Base-by-base conservation (phyloP, 1,140 invertebrate species). In the Paralvinella palmiformis region DNA sequence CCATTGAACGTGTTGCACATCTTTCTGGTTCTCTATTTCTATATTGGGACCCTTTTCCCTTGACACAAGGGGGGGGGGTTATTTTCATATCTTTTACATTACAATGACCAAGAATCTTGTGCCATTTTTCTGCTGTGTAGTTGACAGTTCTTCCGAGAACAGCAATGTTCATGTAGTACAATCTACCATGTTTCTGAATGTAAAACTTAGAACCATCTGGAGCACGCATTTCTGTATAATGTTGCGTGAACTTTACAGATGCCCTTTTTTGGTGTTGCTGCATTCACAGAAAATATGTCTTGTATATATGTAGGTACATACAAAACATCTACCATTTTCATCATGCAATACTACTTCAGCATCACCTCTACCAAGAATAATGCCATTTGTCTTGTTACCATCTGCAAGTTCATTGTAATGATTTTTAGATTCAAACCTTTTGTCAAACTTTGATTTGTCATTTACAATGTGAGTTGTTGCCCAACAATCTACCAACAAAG, bases 381-480 rank as follows among this genome's bases (percentile, higher is more conserved):
- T 24, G 33, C 36, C 32, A 60, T 20, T 45, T n/a, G 24, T 22
- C 29, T 44, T 53, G 10, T 3, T 48, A 3, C 64, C 53, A 63
- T 63, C 37, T 37, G 64, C 64, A 4, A 66, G 24, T 63, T 66
- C 64, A 63, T 63, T 62, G 27, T n/a, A 27, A 37, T 63, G 60
- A 41, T 66, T 66, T n/a, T 56, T 48, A n/a, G 64, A 33, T 7
- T 50, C 53, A 48, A 66, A 66, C 2, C n/a, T 48, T 29, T 62
- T 33, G 29, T 63, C 55, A 63, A 68, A 68, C 2, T 31, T 52
- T 56, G 56, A 48, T 53, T 60, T 37, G 48, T 65, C 57, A 35
- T 27, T 64, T 20, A 68, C 27, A 17, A 68, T 65, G 32, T 68
- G 66, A 4, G 63, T 27, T 13, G 66, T 66, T 29, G 66, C 66